Conservation (phyloP, 2,888 invertebrate genomes). For the Heteromurus nitidus region DNA sequence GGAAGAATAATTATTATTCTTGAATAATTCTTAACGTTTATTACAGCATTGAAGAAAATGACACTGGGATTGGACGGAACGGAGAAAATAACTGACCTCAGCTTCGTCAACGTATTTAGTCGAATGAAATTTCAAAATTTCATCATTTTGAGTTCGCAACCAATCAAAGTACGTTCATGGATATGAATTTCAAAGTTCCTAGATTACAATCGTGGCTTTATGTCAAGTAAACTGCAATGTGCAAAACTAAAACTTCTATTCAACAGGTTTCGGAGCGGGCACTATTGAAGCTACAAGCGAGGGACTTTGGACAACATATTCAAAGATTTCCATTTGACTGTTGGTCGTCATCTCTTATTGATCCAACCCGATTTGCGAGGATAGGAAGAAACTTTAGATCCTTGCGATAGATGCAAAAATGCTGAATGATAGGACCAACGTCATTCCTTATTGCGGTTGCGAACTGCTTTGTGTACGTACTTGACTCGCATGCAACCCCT, state of each 20-base stretch:
- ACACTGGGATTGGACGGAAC: constrained; percentile 27
- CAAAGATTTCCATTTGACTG: constrained; percentile 37
- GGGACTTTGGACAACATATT: constrained; percentile 33
- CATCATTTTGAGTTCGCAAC: constrained; percentile 7
- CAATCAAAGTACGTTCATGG: constrained; percentile 11
- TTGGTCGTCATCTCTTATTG: constrained; percentile 30
- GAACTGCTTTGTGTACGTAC: no score
- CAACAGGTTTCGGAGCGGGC: constrained; percentile 30
- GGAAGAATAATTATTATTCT: not conserved
- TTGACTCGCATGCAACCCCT: no score
- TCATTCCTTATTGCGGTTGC: no score
- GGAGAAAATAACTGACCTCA: constrained; percentile 17
- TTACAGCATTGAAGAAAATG: constrained; percentile 43
- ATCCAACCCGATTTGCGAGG: constrained; percentile 13
- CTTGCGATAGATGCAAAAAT: no score
- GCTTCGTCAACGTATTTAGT: constrained; percentile 32
- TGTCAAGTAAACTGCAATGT: not conserved
- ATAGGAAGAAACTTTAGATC: constrained; percentile 35
- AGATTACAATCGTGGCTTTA: not conserved
- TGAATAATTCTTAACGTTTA: not conserved
- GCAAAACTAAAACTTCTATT: constrained; percentile 4
- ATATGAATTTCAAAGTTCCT: not conserved
- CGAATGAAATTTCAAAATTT: constrained; percentile 26
- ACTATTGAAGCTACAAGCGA: constrained; percentile 3
- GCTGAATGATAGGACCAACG: no score